Evolutionary conservation across 1,140 invertebrate species (phyloP).

Genomic region (Holotrichia oblita): DNA sequence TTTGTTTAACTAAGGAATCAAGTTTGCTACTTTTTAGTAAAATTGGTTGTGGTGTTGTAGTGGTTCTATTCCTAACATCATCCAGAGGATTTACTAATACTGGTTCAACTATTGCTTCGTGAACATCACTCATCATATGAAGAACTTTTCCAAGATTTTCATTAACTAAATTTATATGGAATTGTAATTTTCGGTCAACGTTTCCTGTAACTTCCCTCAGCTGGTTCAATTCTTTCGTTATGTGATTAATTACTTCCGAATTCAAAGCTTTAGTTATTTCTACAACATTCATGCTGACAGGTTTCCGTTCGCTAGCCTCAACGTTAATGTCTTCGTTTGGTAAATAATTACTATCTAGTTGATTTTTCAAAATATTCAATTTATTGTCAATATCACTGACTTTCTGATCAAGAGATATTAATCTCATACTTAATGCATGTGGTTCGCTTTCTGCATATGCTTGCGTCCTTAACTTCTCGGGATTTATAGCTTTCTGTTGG

Average conservation of each 20-base stretch:
- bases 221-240: slow-evolving; percentile 78
- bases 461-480: slow-evolving; percentile 42
- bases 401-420: slow-evolving; percentile 79
- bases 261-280: slow-evolving; percentile 83
- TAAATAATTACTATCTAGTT: slow-evolving; percentile 82
- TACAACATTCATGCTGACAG: slow-evolving; percentile 79
- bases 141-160: slow-evolving; percentile 81
- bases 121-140: slow-evolving; percentile 80
- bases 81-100: slow-evolving; percentile 53
- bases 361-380: slow-evolving; percentile 78
- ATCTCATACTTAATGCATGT: slow-evolving; percentile 68
- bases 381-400: slow-evolving; percentile 84
- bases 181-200: slow-evolving; percentile 84
- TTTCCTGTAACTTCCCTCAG: slow-evolving; percentile 77
- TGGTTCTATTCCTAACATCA: slow-evolving; percentile 61
- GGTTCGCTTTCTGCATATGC: slow-evolving; percentile 51
- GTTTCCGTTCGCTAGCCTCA: slow-evolving; percentile 85
- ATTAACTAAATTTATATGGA: slow-evolving; percentile 83
- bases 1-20: slow-evolving; percentile 79
- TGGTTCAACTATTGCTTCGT: slow-evolving; percentile 79
- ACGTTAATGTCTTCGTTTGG: slow-evolving; percentile 82
- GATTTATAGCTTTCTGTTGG: slow-evolving; percentile 41
- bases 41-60: slow-evolving; percentile 65
- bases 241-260: slow-evolving; percentile 78
- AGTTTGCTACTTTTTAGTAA: slow-evolving; percentile 75